Percentiles rank a stretch among this genome's conserved stretches.
phyloP scores from a whole-genome alignment of 1,140 invertebrate genomes.

The Patella vulgata region DNA sequence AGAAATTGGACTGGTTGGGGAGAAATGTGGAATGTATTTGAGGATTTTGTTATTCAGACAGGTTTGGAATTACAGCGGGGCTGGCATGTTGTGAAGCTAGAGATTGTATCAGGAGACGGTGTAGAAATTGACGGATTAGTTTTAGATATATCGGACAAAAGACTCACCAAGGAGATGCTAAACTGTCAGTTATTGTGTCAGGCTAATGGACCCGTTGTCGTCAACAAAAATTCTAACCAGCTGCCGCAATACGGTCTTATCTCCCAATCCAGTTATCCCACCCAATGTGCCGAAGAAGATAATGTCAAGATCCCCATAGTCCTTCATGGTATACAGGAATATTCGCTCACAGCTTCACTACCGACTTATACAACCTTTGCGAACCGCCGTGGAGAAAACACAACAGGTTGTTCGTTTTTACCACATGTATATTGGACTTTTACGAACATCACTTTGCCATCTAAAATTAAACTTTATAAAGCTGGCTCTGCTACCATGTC shows the following conservation, averaged over 20 bases:
- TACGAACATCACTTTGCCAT: slow-evolving; percentile 1
- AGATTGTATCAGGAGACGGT: slow-evolving; percentile 8
- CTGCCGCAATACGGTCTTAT: slow-evolving; percentile 3
- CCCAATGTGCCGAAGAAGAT: slow-evolving; percentile 40
- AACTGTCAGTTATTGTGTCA: slow-evolving; percentile 31
- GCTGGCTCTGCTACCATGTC: too few species aligned
- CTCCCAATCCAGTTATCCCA: slow-evolving; percentile 27
- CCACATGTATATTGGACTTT: slow-evolving; percentile 28
- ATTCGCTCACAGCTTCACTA: slow-evolving; percentile 29
- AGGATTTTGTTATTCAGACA: slow-evolving; percentile 21
- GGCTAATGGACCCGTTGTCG: slow-evolving; percentile 3
- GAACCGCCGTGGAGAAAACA: slow-evolving; percentile 32
- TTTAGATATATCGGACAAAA: slow-evolving; percentile 27
- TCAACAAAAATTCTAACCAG: background rate
- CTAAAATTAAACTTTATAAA: background rate
- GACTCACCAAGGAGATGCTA: slow-evolving; percentile 31
- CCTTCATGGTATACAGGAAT: slow-evolving; percentile 15
- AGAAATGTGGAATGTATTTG: slow-evolving; percentile 23
- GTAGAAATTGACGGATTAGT: slow-evolving; percentile 31
- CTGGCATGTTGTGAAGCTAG: slow-evolving; percentile 34
- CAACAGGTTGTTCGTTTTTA: slow-evolving; percentile 28
- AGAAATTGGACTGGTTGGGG: slow-evolving; percentile 5
- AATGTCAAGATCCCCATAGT: slow-evolving; percentile 39
- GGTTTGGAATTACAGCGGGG: slow-evolving; percentile 24
- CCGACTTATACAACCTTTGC: slow-evolving; percentile 36